phyloP scores from a whole-genome alignment of 2,113 vertebrate species.

The Trogon surrucura region DNA sequence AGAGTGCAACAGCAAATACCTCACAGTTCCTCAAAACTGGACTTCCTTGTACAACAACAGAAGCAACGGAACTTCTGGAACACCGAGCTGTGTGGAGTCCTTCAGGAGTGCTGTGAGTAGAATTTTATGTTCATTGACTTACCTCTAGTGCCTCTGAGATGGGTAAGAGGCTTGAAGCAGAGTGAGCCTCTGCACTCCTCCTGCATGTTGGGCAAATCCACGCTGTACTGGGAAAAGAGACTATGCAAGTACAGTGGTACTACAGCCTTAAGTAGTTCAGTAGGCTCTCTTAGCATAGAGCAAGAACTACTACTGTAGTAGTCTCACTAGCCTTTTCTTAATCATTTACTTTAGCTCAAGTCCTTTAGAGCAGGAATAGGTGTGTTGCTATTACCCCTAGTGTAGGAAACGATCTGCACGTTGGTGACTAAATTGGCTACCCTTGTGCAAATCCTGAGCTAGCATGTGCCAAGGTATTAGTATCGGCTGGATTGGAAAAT shows the following conservation, averaged over 20 bases:
- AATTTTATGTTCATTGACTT: neutral
- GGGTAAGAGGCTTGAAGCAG: neutral
- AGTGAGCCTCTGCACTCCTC: neutral
- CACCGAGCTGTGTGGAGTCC: neutral
- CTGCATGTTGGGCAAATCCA: neutral
- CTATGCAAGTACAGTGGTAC: neutral
- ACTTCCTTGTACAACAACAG: conserved; percentile 53
- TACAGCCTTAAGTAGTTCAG: neutral
- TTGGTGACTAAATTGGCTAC: neutral
- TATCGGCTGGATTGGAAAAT: neutral
- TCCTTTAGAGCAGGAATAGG: neutral
- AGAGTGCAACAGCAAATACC: conserved; percentile 74
- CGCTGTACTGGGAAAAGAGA: neutral
- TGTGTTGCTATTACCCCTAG: rapidly evolving
- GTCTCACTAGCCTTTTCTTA: neutral
- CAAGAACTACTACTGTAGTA: neutral
- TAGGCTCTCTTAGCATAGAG: neutral
- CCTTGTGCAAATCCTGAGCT: neutral
- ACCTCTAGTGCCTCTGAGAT: neutral
- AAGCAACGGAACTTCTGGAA: conserved; percentile 55
- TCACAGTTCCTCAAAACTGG: conserved; percentile 76
- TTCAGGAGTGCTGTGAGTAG: conserved; percentile 72
- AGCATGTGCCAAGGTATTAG: neutral
- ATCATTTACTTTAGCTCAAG: neutral
- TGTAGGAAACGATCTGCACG: neutral